Evolutionary conservation across 1,140 invertebrate species (phyloP).

Genomic region (Patella vulgata): DNA sequence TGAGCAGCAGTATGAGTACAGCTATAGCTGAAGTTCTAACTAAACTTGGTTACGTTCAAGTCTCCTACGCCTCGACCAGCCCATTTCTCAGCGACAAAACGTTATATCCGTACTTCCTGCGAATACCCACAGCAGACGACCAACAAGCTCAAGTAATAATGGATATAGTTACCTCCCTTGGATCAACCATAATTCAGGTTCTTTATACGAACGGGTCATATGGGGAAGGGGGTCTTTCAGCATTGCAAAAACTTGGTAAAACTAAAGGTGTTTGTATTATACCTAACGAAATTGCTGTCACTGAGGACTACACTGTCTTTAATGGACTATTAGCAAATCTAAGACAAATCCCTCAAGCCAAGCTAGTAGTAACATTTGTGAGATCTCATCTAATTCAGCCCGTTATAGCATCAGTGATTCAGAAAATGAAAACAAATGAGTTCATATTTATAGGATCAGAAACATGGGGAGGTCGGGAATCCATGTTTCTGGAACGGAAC

Average conservation of each 20-base stretch:
- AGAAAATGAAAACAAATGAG: background rate
- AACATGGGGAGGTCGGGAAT: constrained; percentile 6
- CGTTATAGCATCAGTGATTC: constrained; percentile 8
- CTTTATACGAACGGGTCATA: constrained; percentile 22
- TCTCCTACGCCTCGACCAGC: constrained; percentile 81
- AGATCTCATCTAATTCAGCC: background rate
- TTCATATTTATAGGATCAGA: constrained; percentile 15
- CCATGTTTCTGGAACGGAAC: background rate
- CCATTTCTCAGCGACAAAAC: constrained; percentile 78
- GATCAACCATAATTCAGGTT: constrained; percentile 37
- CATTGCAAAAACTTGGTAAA: constrained; percentile 9
- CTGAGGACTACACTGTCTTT: background rate
- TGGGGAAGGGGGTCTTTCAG: constrained; percentile 18
- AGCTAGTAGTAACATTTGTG: constrained; percentile 21
- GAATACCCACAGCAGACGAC: constrained; percentile 83
- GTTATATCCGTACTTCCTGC: constrained; percentile 79
- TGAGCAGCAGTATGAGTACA: constrained; percentile 21
- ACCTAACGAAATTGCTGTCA: constrained; percentile 27
- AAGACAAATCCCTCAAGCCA: constrained; percentile 2
- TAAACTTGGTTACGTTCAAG: constrained; percentile 66
- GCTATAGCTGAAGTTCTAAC: constrained; percentile 17
- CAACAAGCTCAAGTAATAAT: constrained; percentile 79
- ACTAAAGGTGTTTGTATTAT: constrained; percentile 33
- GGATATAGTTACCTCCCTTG: constrained; percentile 20
- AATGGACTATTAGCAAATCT: constrained; percentile 14